Percentiles rank a stretch among this genome's conserved stretches.
Conservation (phyloP, 1,140 invertebrate species). For the Nymphalis io region DNA sequence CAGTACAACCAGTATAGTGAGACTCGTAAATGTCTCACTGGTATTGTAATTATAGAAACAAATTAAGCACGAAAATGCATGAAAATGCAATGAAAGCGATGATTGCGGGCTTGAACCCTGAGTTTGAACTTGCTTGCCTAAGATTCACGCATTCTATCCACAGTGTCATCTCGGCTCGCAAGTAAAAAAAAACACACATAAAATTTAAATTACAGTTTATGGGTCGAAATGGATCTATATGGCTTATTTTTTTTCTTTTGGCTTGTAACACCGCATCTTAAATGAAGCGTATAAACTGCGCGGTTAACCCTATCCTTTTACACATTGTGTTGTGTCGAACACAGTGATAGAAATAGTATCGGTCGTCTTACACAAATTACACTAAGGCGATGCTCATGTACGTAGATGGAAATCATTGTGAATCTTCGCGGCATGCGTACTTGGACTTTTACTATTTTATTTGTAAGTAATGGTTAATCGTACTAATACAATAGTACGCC, state of each 20-base stretch:
- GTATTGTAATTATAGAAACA: no score
- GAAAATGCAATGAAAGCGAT: no score
- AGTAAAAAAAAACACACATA: slow-evolving; percentile 17
- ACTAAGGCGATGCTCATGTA: slow-evolving; percentile 26
- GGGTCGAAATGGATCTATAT: not conserved
- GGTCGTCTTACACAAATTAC: slow-evolving; percentile 22
- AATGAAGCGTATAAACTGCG: slow-evolving; percentile 42
- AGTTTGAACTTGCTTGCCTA: no score
- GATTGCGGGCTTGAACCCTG: no score
- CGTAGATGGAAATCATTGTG: slow-evolving; percentile 28
- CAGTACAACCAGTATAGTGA: no score
- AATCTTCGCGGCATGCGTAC: slow-evolving; percentile 15
- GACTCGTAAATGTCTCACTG: no score
- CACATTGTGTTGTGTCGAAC: slow-evolving; percentile 23
- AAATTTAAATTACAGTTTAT: slow-evolving; percentile 24
- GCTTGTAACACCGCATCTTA: slow-evolving; percentile 33
- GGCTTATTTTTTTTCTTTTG: slow-evolving; percentile 10
- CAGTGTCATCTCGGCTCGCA: no score
- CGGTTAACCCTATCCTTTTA: slow-evolving; percentile 30
- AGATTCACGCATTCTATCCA: no score
- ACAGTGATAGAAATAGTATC: slow-evolving; percentile 32
- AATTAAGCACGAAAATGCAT: no score
- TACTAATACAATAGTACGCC: slow-evolving; percentile 40
- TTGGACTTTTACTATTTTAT: slow-evolving; percentile 36
- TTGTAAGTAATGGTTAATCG: slow-evolving; percentile 36